A percentile compares a stretch with the other conserved stretches of the same genome.
Evolutionary conservation across 1,140 invertebrate genomes (phyloP).

Genomic region (Saxidomus purpurata): DNA sequence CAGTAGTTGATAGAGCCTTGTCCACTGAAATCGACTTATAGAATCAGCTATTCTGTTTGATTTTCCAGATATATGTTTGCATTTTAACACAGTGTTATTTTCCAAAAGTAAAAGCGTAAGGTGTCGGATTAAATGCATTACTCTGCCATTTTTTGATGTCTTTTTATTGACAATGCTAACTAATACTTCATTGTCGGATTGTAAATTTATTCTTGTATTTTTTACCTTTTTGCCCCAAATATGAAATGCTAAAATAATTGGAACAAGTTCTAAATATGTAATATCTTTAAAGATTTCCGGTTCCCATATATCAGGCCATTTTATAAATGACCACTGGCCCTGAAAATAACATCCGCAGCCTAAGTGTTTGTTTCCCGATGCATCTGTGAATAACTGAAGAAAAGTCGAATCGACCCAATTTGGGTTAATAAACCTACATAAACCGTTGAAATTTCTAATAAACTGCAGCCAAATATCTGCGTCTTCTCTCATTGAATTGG

Average conservation of each 20-base stretch:
- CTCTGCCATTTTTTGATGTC: background rate
- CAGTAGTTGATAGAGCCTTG: background rate
- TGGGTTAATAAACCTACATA: background rate
- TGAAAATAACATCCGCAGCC: background rate
- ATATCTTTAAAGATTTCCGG: background rate
- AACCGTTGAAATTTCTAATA: background rate
- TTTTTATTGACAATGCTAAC: background rate
- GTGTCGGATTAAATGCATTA: constrained; percentile 1
- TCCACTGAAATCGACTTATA: constrained; percentile 16
- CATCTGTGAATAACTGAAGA: background rate
- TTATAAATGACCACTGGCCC: background rate
- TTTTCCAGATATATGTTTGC: background rate
- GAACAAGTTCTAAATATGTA: background rate
- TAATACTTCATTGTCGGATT: background rate
- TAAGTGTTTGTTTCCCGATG: background rate
- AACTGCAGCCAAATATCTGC: background rate
- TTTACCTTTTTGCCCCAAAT: background rate
- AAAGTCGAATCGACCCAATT: background rate
- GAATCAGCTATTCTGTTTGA: background rate
- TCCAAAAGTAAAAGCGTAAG: background rate
- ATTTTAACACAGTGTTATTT: background rate
- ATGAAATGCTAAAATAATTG: background rate
- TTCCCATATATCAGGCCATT: background rate
- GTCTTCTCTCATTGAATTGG: no score
- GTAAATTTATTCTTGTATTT: background rate